These are phyloP conservation scores for Crotalus horridus DNA, from an alignment of 2,113 vertebrate genomes.

Conservation along the genomic window DNA sequence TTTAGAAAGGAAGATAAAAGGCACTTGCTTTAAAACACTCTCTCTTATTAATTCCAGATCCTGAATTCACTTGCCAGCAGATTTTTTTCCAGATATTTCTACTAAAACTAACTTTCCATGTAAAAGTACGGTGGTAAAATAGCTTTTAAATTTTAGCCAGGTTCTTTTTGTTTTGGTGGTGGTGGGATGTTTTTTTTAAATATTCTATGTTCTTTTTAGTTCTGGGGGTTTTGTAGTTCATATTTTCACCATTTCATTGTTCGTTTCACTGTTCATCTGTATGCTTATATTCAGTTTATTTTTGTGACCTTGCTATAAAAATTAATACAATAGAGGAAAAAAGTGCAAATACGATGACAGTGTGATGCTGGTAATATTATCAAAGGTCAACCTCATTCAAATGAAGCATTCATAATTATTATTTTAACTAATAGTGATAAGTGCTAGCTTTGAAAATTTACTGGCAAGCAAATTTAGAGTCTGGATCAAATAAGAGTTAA, in stretches of 20 bases:
- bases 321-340: not conserved
- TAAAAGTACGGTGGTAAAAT: not conserved
- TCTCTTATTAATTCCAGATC: not conserved
- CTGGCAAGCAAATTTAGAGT: not conserved
- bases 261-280: not conserved
- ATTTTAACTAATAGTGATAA: not conserved
- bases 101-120: constrained; percentile 15
- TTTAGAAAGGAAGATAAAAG: not conserved
- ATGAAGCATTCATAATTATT: not conserved
- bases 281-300: not conserved
- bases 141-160: not conserved
- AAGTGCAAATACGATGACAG: not conserved
- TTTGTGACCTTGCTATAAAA: not conserved
- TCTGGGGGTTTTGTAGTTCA: not conserved
- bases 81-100: not conserved
- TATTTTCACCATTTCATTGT: not conserved
- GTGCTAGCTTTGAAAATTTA: not conserved
- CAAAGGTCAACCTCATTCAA: not conserved
- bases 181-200: not conserved
- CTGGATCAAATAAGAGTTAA: not conserved
- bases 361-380: not conserved
- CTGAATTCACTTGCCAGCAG: not conserved
- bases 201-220: not conserved
- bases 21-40: not conserved
- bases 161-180: not conserved